phyloP scores from a whole-genome alignment of 2,797 vertebrate genomes.

The Sebastolobus altivelis region DNA sequence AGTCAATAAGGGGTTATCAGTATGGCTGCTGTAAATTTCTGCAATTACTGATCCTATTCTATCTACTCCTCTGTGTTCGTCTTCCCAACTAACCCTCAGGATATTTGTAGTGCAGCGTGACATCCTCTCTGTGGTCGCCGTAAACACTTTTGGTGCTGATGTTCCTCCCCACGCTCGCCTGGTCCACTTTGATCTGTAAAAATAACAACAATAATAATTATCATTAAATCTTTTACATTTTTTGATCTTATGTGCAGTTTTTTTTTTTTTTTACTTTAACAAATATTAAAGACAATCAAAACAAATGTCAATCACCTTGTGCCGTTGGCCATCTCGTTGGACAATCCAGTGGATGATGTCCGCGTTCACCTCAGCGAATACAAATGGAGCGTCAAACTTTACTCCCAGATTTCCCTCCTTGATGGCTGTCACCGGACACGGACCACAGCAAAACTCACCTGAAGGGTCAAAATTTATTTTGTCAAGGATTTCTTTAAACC shows the following conservation, averaged over 20 bases:
- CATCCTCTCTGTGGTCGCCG: slow-evolving; percentile 87
- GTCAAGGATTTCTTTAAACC: background rate
- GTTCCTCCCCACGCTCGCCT: slow-evolving; percentile 82
- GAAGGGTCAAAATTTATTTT: background rate
- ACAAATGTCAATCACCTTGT: slow-evolving; percentile 43
- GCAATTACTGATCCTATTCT: background rate
- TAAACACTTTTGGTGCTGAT: slow-evolving; percentile 95
- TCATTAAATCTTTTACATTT: background rate
- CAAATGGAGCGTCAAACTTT: slow-evolving; percentile 85
- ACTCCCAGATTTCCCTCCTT: slow-evolving; percentile 83
- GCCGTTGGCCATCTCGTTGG: slow-evolving; percentile 48
- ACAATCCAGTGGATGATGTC: slow-evolving; percentile 82
- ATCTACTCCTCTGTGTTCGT: background rate
- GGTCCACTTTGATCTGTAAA: slow-evolving; percentile 57
- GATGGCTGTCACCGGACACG: slow-evolving; percentile 85
- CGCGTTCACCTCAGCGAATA: slow-evolving; percentile 89
- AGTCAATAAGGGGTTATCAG: background rate
- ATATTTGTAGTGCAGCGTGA: slow-evolving; percentile 93
- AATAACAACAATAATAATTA: background rate
- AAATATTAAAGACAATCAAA: background rate
- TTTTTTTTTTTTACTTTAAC: background rate
- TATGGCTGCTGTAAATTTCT: background rate
- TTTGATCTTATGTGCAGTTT: background rate
- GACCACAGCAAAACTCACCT: slow-evolving; percentile 87
- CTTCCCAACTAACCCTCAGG: slow-evolving; percentile 87